Percentiles rank a stretch among this genome's conserved stretches.
These are phyloP conservation scores for Drosophila falleni DNA, from an alignment of 2,888 invertebrate genomes.

Conservation along the genomic window DNA sequence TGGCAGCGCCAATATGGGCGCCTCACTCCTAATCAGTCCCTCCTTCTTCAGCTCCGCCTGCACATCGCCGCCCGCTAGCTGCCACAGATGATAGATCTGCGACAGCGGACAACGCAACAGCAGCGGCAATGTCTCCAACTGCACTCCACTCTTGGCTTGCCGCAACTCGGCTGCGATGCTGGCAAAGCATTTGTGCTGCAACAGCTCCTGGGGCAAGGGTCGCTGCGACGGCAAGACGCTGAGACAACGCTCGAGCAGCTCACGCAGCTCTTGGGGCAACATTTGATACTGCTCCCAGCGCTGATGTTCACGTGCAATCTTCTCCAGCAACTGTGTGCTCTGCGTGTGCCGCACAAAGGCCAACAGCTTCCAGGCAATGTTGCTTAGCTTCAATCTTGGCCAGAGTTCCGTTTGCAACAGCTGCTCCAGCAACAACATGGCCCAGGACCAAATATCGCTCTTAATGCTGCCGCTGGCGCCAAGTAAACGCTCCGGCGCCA, in stretches of 20 bases:
- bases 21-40: slow-evolving; percentile 94
- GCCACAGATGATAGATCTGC: slow-evolving; percentile 97
- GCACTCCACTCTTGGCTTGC: neutral
- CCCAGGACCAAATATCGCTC: slow-evolving; percentile 97
- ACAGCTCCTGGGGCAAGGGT: slow-evolving; percentile 88
- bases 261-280: slow-evolving; percentile 79
- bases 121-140: slow-evolving; percentile 62
- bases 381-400: slow-evolving; percentile 88
- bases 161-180: neutral
- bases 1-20: slow-evolving; percentile 92
- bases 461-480: slow-evolving; percentile 89
- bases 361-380: slow-evolving; percentile 90
- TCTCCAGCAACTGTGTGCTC: slow-evolving; percentile 87
- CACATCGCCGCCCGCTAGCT: slow-evolving; percentile 97
- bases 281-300: slow-evolving; percentile 84
- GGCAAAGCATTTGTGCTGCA: slow-evolving; percentile 87
- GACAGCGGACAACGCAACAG: slow-evolving; percentile 88
- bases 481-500: slow-evolving; percentile 93
- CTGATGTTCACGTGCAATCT: slow-evolving; percentile 92
- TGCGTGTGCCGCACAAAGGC: slow-evolving; percentile 85
- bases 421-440: slow-evolving; percentile 94
- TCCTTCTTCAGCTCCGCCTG: slow-evolving; percentile 95
- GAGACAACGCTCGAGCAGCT: slow-evolving; percentile 90
- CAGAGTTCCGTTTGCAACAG: slow-evolving; percentile 90
- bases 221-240: slow-evolving; percentile 89